These are phyloP conservation scores for Callocephalon fimbriatum DNA, from an alignment of 2,113 vertebrate genomes.

Conservation along the genomic window DNA sequence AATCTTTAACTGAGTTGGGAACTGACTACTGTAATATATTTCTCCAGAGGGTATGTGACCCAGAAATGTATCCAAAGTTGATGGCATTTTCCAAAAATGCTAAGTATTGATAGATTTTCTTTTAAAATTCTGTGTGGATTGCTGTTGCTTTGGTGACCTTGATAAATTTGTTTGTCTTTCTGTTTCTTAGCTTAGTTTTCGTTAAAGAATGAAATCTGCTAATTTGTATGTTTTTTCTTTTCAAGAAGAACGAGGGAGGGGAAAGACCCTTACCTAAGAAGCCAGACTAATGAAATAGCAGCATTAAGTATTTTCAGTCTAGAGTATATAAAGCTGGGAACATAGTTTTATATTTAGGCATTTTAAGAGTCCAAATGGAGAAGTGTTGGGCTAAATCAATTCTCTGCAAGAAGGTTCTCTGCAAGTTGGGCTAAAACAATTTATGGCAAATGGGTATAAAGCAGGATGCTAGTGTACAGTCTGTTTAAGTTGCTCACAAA, in stretches of 20 bases:
- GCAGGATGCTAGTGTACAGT: background rate
- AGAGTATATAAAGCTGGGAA: background rate
- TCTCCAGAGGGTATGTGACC: constrained; percentile 38
- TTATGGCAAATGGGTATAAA: background rate
- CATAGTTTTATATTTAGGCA: background rate
- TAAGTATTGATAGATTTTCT: background rate
- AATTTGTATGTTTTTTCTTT: background rate
- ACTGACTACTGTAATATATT: background rate
- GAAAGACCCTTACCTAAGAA: background rate
- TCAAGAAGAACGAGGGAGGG: background rate
- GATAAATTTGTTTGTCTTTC: background rate
- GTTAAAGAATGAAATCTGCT: background rate
- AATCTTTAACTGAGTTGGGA: constrained; percentile 5
- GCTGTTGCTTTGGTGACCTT: background rate
- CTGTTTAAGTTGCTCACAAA: background rate
- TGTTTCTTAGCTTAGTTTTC: background rate
- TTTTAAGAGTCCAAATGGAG: background rate
- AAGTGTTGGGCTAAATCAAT: background rate
- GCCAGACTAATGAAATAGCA: background rate
- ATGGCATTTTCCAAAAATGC: background rate
- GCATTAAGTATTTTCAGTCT: background rate
- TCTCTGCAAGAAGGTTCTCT: background rate
- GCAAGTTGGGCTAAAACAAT: background rate
- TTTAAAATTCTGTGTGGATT: background rate
- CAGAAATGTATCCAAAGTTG: constrained; percentile 24